Percentiles rank a stretch among this genome's conserved stretches.
phyloP scores from a whole-genome alignment of 2,888 invertebrate species.

The Cryptosula pallasiana region DNA sequence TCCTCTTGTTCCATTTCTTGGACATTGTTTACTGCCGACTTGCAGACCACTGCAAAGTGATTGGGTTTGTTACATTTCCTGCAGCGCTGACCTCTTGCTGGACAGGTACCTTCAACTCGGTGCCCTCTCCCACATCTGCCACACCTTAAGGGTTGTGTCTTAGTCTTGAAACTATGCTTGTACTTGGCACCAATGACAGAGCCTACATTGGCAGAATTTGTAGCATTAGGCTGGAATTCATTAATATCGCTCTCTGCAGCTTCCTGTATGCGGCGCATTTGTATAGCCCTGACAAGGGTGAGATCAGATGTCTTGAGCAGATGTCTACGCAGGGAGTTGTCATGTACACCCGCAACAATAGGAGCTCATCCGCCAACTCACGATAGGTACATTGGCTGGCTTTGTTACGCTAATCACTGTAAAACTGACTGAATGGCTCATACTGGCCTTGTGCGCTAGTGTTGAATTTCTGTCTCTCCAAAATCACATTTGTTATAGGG shows the following conservation, averaged over 20 bases:
- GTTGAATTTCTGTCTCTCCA: neutral
- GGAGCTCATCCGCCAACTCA: neutral
- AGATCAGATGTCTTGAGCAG: constrained; percentile 2
- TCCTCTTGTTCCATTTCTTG: neutral
- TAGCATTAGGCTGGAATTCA: neutral
- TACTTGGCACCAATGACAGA: no score
- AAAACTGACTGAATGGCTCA: no score
- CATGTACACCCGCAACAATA: no score
- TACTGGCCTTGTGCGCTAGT: neutral
- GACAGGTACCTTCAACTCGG: no score
- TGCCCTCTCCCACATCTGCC: neutral
- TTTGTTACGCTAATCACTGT: no score
- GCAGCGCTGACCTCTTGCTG: no score
- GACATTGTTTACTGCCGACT: neutral
- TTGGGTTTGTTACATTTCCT: no score
- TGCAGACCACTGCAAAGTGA: no score
- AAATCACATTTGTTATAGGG: no score
- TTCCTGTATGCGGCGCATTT: neutral
- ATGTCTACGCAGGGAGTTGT: neutral
- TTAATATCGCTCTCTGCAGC: neutral
- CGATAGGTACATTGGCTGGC: no score
- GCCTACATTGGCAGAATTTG: no score
- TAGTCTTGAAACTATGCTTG: no score
- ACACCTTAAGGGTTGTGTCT: neutral
- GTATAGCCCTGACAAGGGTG: neutral